Evolutionary conservation across 1,140 invertebrate genomes (phyloP).

Genomic region (Eufriesea mexicana): DNA sequence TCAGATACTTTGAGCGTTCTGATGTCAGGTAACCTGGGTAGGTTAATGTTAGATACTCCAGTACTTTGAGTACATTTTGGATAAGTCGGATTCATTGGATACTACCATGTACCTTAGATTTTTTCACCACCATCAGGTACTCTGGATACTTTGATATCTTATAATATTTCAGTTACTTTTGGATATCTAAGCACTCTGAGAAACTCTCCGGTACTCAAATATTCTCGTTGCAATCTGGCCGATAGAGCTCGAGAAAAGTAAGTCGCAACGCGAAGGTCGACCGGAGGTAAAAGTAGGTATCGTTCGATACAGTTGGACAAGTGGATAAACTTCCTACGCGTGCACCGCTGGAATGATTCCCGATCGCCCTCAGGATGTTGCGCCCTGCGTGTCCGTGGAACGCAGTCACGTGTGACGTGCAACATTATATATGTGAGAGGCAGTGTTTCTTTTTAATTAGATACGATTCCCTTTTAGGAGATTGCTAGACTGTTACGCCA

Average conservation of each 20-base stretch:
- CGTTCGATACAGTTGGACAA: constrained; percentile 20
- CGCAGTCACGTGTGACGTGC: constrained; percentile 30
- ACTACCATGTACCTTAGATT: no score
- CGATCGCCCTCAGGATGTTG: constrained; percentile 30
- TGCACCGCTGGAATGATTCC: constrained; percentile 2
- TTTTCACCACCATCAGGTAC: not conserved
- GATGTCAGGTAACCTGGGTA: not conserved
- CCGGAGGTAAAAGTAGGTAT: constrained; percentile 53
- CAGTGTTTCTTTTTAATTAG: not conserved
- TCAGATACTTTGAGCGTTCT: not conserved
- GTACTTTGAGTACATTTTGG: not conserved
- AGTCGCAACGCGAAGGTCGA: constrained; percentile 45
- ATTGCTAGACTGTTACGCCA: not conserved
- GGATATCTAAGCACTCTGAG: not conserved
- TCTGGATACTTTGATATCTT: not conserved
- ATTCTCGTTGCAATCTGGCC: not conserved
- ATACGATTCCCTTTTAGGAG: constrained; percentile 34
- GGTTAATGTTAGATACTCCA: not conserved
- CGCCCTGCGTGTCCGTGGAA: constrained; percentile 12
- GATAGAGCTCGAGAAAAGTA: not conserved
- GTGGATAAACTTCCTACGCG: constrained; percentile 56
- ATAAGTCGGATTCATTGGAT: not conserved
- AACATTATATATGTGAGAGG: constrained; percentile 11
- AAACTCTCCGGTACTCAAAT: not conserved
- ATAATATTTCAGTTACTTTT: not conserved